Percentiles rank a stretch among this genome's conserved stretches.
These are phyloP conservation scores for Eriosoma lanigerum DNA, from an alignment of 1,140 invertebrate genomes.

Conservation along the genomic window DNA sequence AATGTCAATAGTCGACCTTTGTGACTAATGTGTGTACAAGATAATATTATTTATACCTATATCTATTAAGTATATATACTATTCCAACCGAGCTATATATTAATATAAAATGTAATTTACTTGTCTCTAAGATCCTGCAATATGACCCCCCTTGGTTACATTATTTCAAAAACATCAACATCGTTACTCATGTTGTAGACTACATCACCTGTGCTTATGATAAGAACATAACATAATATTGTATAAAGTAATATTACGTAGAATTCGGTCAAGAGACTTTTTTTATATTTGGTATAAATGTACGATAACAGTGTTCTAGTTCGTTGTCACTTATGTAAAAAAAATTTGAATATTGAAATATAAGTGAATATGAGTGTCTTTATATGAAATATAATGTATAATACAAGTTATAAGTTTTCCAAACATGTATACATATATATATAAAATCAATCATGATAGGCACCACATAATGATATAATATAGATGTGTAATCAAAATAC, in stretches of 20 bases:
- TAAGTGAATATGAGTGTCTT: too few relatives aligned
- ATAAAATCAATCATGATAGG: too few relatives aligned
- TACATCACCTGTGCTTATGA: neutral
- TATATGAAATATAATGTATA: too few relatives aligned
- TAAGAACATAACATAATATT: neutral
- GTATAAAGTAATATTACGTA: neutral
- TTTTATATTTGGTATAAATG: too few relatives aligned
- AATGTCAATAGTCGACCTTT: conserved; percentile 21
- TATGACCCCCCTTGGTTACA: neutral
- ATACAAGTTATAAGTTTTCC: too few relatives aligned
- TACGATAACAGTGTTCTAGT: too few relatives aligned
- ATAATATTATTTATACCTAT: neutral
- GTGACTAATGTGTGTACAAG: neutral
- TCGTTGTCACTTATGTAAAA: too few relatives aligned
- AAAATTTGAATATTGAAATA: too few relatives aligned
- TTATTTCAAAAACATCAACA: neutral
- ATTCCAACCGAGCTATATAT: neutral
- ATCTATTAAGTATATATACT: neutral
- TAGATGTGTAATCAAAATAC: too few relatives aligned
- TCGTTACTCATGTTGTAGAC: neutral
- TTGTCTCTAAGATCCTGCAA: neutral
- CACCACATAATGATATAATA: too few relatives aligned
- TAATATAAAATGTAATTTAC: conserved; percentile 30
- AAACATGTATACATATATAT: too few relatives aligned
- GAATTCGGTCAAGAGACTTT: too few relatives aligned